phyloP scores from a whole-genome alignment of 2,888 invertebrate genomes.

The Cylloceria caligata region DNA sequence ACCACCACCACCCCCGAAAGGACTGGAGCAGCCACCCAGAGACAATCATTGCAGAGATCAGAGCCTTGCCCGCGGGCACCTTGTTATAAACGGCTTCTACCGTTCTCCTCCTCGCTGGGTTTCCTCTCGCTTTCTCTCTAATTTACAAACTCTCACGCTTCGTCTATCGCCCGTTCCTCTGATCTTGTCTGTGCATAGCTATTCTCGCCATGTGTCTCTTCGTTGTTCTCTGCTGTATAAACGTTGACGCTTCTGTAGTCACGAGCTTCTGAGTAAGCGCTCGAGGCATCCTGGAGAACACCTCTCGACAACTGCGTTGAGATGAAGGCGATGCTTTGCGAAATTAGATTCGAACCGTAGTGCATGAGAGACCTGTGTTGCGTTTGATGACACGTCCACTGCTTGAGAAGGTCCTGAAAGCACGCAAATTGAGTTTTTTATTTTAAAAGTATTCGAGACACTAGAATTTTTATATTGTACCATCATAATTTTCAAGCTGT shows the following conservation, averaged over 20 bases:
- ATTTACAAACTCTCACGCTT: constrained; percentile 63
- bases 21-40: constrained; percentile 70
- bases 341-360: constrained; percentile 52
- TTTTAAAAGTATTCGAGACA: too few species aligned
- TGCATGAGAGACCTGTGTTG: background rate
- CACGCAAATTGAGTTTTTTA: background rate
- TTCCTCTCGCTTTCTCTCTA: constrained; percentile 60
- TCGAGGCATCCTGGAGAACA: constrained; percentile 40
- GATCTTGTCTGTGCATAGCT: constrained; percentile 58
- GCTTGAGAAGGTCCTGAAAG: background rate
- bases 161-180: constrained; percentile 66
- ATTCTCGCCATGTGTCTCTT: constrained; percentile 33
- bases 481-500: too few species aligned
- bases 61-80: constrained; percentile 79
- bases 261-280: constrained; percentile 39
- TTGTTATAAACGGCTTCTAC: constrained; percentile 81
- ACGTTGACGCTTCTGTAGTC: constrained; percentile 63
- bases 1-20: constrained; percentile 62
- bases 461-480: too few species aligned
- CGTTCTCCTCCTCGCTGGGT: constrained; percentile 50
- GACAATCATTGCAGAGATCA: constrained; percentile 82
- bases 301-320: constrained; percentile 22
- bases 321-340: constrained; percentile 34
- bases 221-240: constrained; percentile 14
- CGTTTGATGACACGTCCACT: background rate